Evolutionary conservation across 2,113 vertebrate species (phyloP), one percentile per base, ranked within the genome.

Genomic region (Vidua macroura): DNA sequence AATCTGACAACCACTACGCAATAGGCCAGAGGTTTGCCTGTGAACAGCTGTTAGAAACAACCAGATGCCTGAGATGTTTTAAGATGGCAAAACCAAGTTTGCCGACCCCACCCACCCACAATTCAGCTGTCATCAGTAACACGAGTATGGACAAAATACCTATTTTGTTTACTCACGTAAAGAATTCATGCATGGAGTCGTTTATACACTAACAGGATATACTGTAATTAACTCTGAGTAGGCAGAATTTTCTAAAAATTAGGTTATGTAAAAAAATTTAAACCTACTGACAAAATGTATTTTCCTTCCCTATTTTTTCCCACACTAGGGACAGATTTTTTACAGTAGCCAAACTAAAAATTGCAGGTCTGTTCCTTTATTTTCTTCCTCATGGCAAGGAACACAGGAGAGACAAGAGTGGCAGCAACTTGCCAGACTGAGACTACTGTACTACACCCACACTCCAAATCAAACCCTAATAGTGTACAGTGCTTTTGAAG

Each of bases 81-180:
- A 43, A 69, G 30, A 20, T 27, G 49, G 20, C 41, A 62, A 39
- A 62, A 46, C 27, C 27, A 69, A 69, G 55, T 33, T 48, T 52
- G 51, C 21, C 69, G 66, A 33, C 41, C 28, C 30, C 31, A 10
- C 4, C 4, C 21, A 25, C 0, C 1, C 24, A 43, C 1, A 1
- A 7, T 33, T 30, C 39, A 16, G 44, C 31, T 64, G 31, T 77
- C 49, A 66, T 12, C 24, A 46, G 15, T 10, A 67, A 59, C 74
- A 63, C 1, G 1, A 56, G 4, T 9, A 28, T 52, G 49, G n/a
- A 44, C 4, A 8, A 86, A 41, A 62, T 2, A 12, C 7, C 31
- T 35, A 30, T 35, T 37, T 69, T 30, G 21, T 75, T 73, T 8
- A 53, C 11, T 35, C 24, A 53, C 15, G 30, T 31, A 41, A 60